Evolutionary conservation across 2,797 vertebrate species (phyloP), one percentile per base, ranked within the genome.

Genomic region (Coccyzus lansbergi): DNA sequence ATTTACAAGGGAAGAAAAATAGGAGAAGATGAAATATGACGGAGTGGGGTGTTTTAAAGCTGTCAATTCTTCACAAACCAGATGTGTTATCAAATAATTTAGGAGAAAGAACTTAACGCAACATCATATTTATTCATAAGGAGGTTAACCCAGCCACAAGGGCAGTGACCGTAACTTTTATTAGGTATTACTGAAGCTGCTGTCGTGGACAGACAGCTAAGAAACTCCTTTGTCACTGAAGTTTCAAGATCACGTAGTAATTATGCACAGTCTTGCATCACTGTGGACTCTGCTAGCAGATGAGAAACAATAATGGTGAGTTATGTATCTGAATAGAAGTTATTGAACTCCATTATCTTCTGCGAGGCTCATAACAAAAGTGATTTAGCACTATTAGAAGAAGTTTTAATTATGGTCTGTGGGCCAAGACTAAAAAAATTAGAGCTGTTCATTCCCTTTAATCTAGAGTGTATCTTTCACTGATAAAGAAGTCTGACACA

Each of bases 361-460:
- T 52, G 25, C 14, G 2, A 75, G 80, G 67, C 86, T 93, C 52
- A 10, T 34, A 74, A 56, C 62, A 36, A 12, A 92, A 86, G 84
- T 64, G 89, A 94, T 94, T 95, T 75, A 90, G 36, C 58, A 33
- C 74, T 55, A 40, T 63, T 88, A 60, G 53, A 78, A 68, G 81
- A 52, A 88, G 60, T 78, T 84, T 90, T 92, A 93, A 92, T 92
- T 68, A 62, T 3, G 13, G 58, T 38, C 64, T 29, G 5, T 69
- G 83, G 80, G 48, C 56, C 9, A 33, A 83, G 65, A 24, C 29
- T 53, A 38, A 49, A 64, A 64, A 78, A 84, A 81, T 48, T 64
- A 65, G 63, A 69, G 74, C 89, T 71, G 46, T 48, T 84, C 67
- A 6, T 86, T 88, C 28, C 58, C 25, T 81, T 93, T 86, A 53